These are phyloP conservation scores for Montipora foliosa DNA, from an alignment of 64 coral and sea anemone species.

Conservation along the genomic window DNA sequence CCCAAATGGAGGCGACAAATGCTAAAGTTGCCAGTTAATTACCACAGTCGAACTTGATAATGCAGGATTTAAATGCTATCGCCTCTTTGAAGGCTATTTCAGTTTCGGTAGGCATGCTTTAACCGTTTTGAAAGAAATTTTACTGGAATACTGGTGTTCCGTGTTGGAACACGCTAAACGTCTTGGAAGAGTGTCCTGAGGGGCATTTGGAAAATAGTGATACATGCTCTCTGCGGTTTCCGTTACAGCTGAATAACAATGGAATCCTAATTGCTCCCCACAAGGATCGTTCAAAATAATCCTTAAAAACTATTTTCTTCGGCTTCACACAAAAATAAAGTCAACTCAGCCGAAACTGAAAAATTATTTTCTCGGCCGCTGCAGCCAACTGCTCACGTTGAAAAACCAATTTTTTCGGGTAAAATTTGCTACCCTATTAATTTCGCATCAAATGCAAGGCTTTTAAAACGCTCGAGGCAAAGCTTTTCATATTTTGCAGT, in stretches of 20 bases:
- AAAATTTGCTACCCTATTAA: neutral
- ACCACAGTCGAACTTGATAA: constrained; percentile 38
- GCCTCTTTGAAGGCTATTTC: constrained; percentile 12
- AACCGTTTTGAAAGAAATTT: neutral
- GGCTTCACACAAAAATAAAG: neutral
- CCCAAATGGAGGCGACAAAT: neutral
- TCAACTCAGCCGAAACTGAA: neutral
- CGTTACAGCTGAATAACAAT: constrained; percentile 4
- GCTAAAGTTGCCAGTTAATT: neutral
- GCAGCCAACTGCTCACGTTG: neutral
- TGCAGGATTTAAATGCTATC: constrained; percentile 12
- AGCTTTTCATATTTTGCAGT: neutral
- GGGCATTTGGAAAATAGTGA: neutral
- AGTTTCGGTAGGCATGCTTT: neutral
- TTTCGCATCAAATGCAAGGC: neutral
- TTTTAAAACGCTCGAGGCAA: neutral
- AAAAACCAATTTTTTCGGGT: neutral
- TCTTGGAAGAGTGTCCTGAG: neutral
- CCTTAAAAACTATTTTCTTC: neutral
- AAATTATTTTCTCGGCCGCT: neutral
- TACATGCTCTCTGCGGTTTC: constrained; percentile 25
- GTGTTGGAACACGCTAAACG: neutral
- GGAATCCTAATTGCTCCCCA: neutral
- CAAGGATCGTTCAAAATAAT: neutral
- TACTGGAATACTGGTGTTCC: neutral